Evolutionary conservation across 2,888 invertebrate species (phyloP), one percentile per base, ranked within the genome.

Genomic region (Esperia sulphurella): DNA sequence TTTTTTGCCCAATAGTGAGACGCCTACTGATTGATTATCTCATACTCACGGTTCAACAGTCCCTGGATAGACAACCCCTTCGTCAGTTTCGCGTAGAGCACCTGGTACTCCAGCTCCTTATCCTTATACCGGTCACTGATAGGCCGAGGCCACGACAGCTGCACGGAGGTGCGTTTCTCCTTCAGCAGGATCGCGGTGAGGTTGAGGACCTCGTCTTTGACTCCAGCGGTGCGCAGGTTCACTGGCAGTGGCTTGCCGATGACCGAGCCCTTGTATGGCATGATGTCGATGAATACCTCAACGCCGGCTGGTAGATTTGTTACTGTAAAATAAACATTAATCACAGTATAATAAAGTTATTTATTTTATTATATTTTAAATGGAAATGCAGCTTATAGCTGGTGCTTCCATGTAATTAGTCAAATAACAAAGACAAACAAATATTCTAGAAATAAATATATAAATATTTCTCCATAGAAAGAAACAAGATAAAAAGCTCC

Each of bases 81-180:
- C 45, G 75, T 65, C 43, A 77, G 65, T 84, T 90, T 58, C 68
- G 93, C 94, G 63, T 95, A 96, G 72, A 94, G 94, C 39, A 96
- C 88, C 14, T 94, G 95, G 68, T 96, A 96, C 4, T 83, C 62
- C n/a, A 86, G 37, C 8, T 76, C 68, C 45, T 75, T 77, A 28
- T 68, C 71, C 54, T 75, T 77, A 43, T 86, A 93, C n/a, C 91
- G 79, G 0, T 83, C 78, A 37, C 89, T 90, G 14, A 87, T 87
- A 0, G 94, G 93, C 8, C 91, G 86, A 10, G 90, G 81, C 96
- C 96, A 96, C 8, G 79, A 82, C 12, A 96, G 65, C 56, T 92
- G 91, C 0, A 95, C 93, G 0, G 92, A 79, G 0, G 93, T 93
- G 0, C 92, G 91, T 39, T 89, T 83, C 1, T 90, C 87, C 64